A percentile compares a stretch with the other conserved stretches of the same genome.
Conservation (phyloP, 92 coral and sea anemone species). For the Epizoanthus illoricatus region DNA sequence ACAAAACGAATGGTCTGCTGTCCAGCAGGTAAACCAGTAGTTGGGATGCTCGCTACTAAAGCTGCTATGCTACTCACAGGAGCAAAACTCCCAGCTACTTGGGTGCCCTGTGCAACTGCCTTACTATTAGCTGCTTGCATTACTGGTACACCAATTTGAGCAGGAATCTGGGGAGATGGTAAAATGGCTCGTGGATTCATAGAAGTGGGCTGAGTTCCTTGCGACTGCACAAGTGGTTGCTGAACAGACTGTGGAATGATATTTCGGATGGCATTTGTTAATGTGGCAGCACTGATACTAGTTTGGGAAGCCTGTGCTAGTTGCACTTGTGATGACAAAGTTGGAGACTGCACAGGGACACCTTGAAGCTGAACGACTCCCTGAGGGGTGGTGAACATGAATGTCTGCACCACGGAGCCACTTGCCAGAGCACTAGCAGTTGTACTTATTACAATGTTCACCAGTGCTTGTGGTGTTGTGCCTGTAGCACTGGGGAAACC, state of each 20-base stretch:
- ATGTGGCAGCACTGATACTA: not conserved
- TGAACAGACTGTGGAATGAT: slow-evolving; percentile 16
- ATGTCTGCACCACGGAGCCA: slow-evolving; percentile 34
- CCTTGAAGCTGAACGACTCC: slow-evolving; percentile 40
- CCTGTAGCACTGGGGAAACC: slow-evolving; percentile 19
- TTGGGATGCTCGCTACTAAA: slow-evolving; percentile 80
- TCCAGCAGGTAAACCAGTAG: slow-evolving; percentile 59
- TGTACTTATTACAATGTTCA: slow-evolving; percentile 28
- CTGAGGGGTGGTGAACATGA: slow-evolving; percentile 40
- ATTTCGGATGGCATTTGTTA: slow-evolving; percentile 4
- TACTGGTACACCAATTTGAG: slow-evolving; percentile 42
- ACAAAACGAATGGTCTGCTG: slow-evolving; percentile 80
- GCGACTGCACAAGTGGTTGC: not conserved
- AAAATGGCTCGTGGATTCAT: slow-evolving; percentile 48
- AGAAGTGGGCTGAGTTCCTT: slow-evolving; percentile 36
- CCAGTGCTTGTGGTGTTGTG: slow-evolving; percentile 29
- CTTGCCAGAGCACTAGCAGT: slow-evolving; percentile 32
- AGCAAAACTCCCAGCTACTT: slow-evolving; percentile 40
- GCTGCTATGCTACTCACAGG: slow-evolving; percentile 89
- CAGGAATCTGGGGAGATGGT: slow-evolving; percentile 49
- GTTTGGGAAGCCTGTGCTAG: slow-evolving; percentile 14
- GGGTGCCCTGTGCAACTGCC: slow-evolving; percentile 36
- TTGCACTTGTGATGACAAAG: not conserved
- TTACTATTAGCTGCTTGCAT: slow-evolving; percentile 59
- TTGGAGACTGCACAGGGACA: slow-evolving; percentile 15